phyloP scores from a whole-genome alignment of 2,113 vertebrate genomes.

The Carassius gibelio region DNA sequence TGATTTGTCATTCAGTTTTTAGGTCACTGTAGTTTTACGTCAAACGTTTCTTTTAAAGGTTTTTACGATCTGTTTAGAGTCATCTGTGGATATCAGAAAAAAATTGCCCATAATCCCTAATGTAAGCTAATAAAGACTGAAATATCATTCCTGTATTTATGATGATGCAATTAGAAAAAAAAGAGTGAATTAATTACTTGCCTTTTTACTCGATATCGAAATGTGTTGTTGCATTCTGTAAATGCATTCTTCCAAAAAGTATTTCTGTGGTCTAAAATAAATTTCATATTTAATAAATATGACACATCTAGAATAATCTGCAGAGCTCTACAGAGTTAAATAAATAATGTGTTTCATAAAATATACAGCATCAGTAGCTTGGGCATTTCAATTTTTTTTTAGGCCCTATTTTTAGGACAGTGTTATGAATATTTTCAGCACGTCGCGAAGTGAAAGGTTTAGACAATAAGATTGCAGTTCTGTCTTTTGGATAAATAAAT shows the following conservation, averaged over 20 bases:
- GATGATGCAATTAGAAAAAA: not conserved
- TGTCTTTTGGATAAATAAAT: not conserved
- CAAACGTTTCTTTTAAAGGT: not conserved
- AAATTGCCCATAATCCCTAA: not conserved
- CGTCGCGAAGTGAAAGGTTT: not conserved
- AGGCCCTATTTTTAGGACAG: slow-evolving; percentile 1
- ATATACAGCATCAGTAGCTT: slow-evolving; percentile 27
- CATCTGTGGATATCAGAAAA: not conserved
- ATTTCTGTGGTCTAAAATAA: not conserved
- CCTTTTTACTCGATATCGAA: not conserved
- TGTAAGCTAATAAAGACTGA: not conserved
- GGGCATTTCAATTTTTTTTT: not conserved
- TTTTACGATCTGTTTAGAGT: not conserved
- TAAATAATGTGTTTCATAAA: slow-evolving; percentile 37
- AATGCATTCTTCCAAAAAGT: not conserved
- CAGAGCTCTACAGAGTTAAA: slow-evolving; percentile 21
- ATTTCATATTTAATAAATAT: slow-evolving; percentile 9
- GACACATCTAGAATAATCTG: slow-evolving; percentile 24
- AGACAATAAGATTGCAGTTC: not conserved
- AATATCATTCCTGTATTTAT: not conserved
- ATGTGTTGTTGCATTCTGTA: not conserved
- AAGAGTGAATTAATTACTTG: not conserved
- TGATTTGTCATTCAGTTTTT: not conserved
- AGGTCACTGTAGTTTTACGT: not conserved
- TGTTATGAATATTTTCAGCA: not conserved